A percentile compares a stretch with the other conserved stretches of the same genome.
Conservation (phyloP, 2,888 invertebrate genomes). For the Trilocha varians region DNA sequence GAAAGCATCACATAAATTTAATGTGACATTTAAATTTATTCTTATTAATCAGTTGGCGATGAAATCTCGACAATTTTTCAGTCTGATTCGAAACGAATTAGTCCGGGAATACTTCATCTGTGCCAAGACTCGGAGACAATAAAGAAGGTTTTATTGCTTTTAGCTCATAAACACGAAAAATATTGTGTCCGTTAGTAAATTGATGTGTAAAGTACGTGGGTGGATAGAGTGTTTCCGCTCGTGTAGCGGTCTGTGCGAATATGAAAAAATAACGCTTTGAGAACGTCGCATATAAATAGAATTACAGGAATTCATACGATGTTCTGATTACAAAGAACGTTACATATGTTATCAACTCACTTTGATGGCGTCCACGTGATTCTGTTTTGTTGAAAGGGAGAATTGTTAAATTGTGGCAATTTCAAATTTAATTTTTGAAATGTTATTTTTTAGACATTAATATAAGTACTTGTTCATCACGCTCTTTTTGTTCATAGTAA, state of each 20-base stretch:
- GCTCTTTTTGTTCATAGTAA: too few relatives aligned
- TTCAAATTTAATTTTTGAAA: too few relatives aligned
- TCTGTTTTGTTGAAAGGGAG: too few relatives aligned
- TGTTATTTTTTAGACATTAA: too few relatives aligned
- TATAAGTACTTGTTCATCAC: too few relatives aligned
- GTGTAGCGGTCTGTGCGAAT: slow-evolving; percentile 9
- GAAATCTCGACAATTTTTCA: slow-evolving; percentile 13
- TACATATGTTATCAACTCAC: neutral
- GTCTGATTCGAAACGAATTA: slow-evolving; percentile 14
- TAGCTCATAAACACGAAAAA: slow-evolving; percentile 32
- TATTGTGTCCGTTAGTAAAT: slow-evolving; percentile 16
- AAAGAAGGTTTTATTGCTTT: slow-evolving; percentile 36
- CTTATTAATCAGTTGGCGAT: neutral
- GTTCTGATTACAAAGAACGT: neutral
- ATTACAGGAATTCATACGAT: neutral
- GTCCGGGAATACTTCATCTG: slow-evolving; percentile 19
- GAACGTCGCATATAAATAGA: neutral
- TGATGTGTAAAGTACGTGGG: slow-evolving; percentile 3
- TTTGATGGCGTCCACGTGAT: too few relatives aligned
- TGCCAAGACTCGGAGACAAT: slow-evolving; percentile 40
- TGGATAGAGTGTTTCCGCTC: slow-evolving; percentile 2
- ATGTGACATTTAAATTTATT: slow-evolving; percentile 4
- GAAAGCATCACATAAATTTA: slow-evolving; percentile 1
- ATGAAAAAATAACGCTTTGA: slow-evolving; percentile 7
- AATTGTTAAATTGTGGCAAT: too few relatives aligned